phyloP scores from a whole-genome alignment of 1,140 invertebrate genomes.

The Trissolcus basalis region DNA sequence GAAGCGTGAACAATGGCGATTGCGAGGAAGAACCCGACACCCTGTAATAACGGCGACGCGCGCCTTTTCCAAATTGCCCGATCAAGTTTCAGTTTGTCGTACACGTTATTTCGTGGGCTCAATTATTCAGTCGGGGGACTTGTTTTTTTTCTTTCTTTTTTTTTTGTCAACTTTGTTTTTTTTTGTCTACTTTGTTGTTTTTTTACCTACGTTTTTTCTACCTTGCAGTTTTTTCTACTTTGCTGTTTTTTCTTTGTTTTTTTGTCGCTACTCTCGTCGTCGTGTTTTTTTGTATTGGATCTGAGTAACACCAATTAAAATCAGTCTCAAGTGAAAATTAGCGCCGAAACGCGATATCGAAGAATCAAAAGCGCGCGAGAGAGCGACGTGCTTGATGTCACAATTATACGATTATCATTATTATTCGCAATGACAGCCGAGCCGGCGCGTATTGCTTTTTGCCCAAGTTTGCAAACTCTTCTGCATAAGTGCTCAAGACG shows the following conservation, averaged over 20 bases:
- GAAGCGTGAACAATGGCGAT: slow-evolving; percentile 15
- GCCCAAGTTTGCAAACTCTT: slow-evolving; percentile 43
- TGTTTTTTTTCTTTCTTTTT: too few relatives aligned
- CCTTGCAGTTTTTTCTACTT: too few relatives aligned
- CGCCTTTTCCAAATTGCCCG: slow-evolving; percentile 29
- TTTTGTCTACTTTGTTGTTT: too few relatives aligned
- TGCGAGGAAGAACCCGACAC: not conserved
- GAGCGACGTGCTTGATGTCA: slow-evolving; percentile 16
- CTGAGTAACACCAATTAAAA: too few relatives aligned
- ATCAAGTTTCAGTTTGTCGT: slow-evolving; percentile 16
- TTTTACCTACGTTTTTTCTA: too few relatives aligned
- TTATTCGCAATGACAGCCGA: slow-evolving; percentile 51
- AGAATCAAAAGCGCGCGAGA: not conserved
- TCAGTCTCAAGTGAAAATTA: not conserved
- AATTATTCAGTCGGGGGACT: too few relatives aligned
- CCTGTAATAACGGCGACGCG: slow-evolving; percentile 4
- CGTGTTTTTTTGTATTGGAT: too few relatives aligned
- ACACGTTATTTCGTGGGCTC: not conserved
- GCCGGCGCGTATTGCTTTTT: slow-evolving; percentile 49
- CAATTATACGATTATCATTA: slow-evolving; percentile 42
- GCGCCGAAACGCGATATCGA: not conserved
- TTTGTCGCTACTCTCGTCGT: too few relatives aligned
- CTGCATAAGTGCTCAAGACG: slow-evolving; percentile 46
- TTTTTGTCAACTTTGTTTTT: too few relatives aligned
- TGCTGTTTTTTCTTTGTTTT: too few relatives aligned